Conservation (phyloP, 2,888 invertebrate species). For the Chydorus sphaericus region DNA sequence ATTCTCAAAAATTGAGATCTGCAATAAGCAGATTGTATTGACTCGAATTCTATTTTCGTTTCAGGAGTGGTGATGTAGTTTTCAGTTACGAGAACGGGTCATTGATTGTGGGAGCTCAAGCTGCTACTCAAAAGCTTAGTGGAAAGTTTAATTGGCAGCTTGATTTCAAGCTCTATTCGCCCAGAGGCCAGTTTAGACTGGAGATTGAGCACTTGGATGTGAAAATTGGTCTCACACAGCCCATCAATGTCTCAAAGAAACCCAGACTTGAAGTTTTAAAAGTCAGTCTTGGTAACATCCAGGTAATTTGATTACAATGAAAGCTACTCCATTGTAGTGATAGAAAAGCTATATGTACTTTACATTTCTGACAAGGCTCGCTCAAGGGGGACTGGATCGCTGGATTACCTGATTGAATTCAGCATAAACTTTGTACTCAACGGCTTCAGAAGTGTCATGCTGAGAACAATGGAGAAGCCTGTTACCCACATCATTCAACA, state of each 20-base stretch:
- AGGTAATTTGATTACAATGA: conserved; percentile 4
- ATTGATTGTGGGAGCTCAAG: conserved; percentile 38
- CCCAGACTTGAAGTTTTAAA: conserved; percentile 43
- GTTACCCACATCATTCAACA: conserved; percentile 51
- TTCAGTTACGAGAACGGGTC: conserved; percentile 9
- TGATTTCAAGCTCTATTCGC: conserved; percentile 33
- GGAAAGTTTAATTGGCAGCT: conserved; percentile 69
- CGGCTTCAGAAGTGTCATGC: conserved; percentile 68
- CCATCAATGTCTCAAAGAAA: conserved; percentile 56
- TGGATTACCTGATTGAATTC: conserved; percentile 69
- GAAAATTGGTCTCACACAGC: conserved; percentile 67
- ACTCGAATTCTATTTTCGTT: neutral
- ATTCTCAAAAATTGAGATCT: neutral
- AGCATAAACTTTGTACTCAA: conserved; percentile 69
- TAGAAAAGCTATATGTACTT: neutral
- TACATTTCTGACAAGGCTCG: too few species aligned
- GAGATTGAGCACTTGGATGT: conserved; percentile 42
- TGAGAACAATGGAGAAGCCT: conserved; percentile 68
- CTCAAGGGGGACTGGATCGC: conserved; percentile 69
- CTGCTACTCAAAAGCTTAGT: conserved; percentile 62
- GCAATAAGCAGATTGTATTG: neutral
- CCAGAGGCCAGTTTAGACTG: conserved; percentile 21
- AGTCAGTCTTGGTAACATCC: conserved; percentile 13
- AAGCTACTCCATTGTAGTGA: neutral
- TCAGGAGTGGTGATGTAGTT: conserved; percentile 10